These are phyloP conservation scores for Apis laboriosa DNA, from an alignment of 1,140 invertebrate genomes.

Conservation along the genomic window DNA sequence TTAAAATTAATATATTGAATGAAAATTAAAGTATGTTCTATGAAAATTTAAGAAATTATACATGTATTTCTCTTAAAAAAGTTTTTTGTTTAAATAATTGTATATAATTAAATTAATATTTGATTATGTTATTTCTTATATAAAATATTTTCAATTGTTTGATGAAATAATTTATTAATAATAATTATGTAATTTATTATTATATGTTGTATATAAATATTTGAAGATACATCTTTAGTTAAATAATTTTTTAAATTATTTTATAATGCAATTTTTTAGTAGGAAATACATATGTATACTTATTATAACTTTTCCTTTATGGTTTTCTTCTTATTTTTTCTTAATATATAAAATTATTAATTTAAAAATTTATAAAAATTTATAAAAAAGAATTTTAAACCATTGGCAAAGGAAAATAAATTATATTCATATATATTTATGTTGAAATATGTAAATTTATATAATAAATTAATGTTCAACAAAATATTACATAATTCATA, in stretches of 20 bases:
- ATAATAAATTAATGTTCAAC: slow-evolving; percentile 55
- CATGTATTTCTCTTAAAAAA: slow-evolving; percentile 10
- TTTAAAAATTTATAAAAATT: not conserved
- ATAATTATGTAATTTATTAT: not conserved
- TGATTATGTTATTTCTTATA: not conserved
- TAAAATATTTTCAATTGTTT: not conserved
- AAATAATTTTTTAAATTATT: slow-evolving; percentile 22
- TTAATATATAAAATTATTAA: not conserved
- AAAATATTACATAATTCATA: not conserved
- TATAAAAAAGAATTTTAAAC: slow-evolving; percentile 37
- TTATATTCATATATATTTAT: slow-evolving; percentile 46
- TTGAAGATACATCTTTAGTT: slow-evolving; percentile 16
- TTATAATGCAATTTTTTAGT: not conserved
- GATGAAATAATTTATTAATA: not conserved
- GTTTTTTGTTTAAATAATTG: slow-evolving; percentile 1
- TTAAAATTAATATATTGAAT: not conserved
- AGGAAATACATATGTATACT: not conserved
- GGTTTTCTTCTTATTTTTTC: not conserved
- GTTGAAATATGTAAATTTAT: slow-evolving; percentile 54
- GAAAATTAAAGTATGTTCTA: not conserved
- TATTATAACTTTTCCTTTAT: not conserved
- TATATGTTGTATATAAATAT: not conserved
- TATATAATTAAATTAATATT: not conserved
- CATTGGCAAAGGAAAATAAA: slow-evolving; percentile 19
- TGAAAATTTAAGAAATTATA: not conserved